A percentile compares a stretch with the other conserved stretches of the same genome.
These are phyloP conservation scores for Antitype chi DNA, from an alignment of 2,888 invertebrate genomes.

Conservation along the genomic window DNA sequence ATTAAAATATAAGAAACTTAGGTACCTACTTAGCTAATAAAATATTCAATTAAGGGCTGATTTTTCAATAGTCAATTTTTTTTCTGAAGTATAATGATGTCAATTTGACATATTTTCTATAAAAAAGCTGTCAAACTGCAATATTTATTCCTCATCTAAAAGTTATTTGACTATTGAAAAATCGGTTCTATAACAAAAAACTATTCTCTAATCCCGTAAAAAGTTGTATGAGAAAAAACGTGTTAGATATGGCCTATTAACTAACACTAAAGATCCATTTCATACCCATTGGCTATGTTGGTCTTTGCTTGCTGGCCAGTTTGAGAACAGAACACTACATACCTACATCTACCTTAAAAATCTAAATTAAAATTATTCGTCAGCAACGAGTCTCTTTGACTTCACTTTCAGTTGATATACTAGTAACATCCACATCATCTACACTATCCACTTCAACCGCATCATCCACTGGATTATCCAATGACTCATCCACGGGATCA, in stretches of 20 bases:
- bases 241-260: slow-evolving; percentile 1
- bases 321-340: slow-evolving; percentile 9
- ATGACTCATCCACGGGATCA: neutral
- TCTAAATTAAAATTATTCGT: slow-evolving; percentile 28
- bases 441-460: slow-evolving; percentile 1
- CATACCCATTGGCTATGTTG: neutral
- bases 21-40: too few relatives aligned
- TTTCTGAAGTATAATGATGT: too few relatives aligned
- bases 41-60: neutral
- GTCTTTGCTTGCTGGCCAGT: neutral
- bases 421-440: slow-evolving; percentile 68
- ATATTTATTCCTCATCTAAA: too few relatives aligned
- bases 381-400: slow-evolving; percentile 82
- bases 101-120: too few relatives aligned
- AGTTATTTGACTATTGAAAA: too few relatives aligned
- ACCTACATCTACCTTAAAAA: slow-evolving; percentile 1
- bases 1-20: too few relatives aligned
- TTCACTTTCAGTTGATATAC: slow-evolving; percentile 68
- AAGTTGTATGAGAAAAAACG: slow-evolving; percentile 25
- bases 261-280: neutral
- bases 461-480: slow-evolving; percentile 1
- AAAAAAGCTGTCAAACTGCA: too few relatives aligned
- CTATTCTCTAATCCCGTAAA: slow-evolving; percentile 14
- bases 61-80: too few relatives aligned
- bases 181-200: neutral